Base-by-base conservation (phyloP, 2,888 invertebrate genomes). In the Coenonympha arcania region DNA sequence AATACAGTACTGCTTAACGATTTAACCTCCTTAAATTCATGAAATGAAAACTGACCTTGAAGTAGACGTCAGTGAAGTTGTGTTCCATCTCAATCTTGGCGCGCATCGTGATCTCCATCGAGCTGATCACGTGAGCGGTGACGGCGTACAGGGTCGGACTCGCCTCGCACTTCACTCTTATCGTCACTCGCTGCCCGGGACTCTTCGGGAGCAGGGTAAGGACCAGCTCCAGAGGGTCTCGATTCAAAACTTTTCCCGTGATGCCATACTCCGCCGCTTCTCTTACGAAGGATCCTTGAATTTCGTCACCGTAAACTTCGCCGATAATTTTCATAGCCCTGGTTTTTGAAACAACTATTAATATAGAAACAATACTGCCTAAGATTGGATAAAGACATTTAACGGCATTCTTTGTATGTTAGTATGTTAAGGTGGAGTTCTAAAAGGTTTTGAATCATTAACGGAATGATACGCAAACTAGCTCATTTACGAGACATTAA, bases 321-420 rank as follows among this genome's bases (percentile, higher is more conserved):
- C 76, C 73, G 34, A 83, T 71, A 20, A 86, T 68, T 57, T 85
- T 85, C 66, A 85, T 79, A 4, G 77, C 77, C 47, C 86, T 86
- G 63, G 40, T 48, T 28, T 2, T 11, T 20, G 31, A 39, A 31
- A 48, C 15, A 50, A 47, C 50, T 31, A 26, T 39, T 6, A n/a
- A 37, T n/a, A n/a, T n/a, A n/a, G n/a, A n/a, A n/a, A n/a, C n/a
- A n/a, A n/a, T n/a, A n/a, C n/a, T n/a, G n/a, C n/a, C n/a, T n/a
- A n/a, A n/a, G n/a, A n/a, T n/a, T n/a, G n/a, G n/a, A n/a, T n/a
- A n/a, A n/a, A n/a, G n/a, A n/a, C n/a, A n/a, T n/a, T n/a, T n/a
- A n/a, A n/a, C n/a, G n/a, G n/a, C n/a, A n/a, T n/a, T n/a, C n/a
- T n/a, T n/a, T n/a, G n/a, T n/a, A n/a, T n/a, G n/a, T n/a, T n/a